Conservation (phyloP, 2,797 vertebrate genomes). For the Tolypeutes matacus region DNA sequence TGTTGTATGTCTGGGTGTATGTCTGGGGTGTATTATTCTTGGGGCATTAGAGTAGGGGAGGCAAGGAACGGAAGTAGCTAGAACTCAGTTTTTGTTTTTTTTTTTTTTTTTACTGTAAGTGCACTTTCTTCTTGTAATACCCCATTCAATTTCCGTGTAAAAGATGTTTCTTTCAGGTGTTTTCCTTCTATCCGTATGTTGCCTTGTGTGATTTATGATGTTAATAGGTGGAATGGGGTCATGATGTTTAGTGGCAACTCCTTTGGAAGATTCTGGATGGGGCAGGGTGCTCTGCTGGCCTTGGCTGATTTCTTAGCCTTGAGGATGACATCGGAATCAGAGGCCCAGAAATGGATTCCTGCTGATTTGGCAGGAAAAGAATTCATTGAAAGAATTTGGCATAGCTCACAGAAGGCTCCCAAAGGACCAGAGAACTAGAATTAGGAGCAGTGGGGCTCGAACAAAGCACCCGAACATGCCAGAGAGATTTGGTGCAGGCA, state of each 20-base stretch:
- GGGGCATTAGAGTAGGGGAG: background rate
- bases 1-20: background rate
- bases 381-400: background rate
- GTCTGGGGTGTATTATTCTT: background rate
- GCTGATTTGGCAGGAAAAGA: background rate
- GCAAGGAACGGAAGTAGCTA: background rate
- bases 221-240: background rate
- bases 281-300: background rate
- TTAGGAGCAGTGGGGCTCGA: background rate
- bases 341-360: background rate
- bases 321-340: slow-evolving; percentile 21
- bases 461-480: background rate
- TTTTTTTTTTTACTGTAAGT: background rate
- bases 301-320: background rate
- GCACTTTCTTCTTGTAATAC: background rate
- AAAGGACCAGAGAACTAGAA: background rate
- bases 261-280: background rate
- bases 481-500: too few species aligned
- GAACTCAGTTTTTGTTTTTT: too few species aligned
- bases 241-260: background rate
- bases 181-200: background rate
- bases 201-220: background rate
- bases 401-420: background rate
- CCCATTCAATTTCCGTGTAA: background rate
- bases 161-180: background rate